Percentiles rank a stretch among this genome's conserved stretches.
phyloP scores from a whole-genome alignment of 2,113 vertebrate genomes.

The Brienomyrus brachyistius region DNA sequence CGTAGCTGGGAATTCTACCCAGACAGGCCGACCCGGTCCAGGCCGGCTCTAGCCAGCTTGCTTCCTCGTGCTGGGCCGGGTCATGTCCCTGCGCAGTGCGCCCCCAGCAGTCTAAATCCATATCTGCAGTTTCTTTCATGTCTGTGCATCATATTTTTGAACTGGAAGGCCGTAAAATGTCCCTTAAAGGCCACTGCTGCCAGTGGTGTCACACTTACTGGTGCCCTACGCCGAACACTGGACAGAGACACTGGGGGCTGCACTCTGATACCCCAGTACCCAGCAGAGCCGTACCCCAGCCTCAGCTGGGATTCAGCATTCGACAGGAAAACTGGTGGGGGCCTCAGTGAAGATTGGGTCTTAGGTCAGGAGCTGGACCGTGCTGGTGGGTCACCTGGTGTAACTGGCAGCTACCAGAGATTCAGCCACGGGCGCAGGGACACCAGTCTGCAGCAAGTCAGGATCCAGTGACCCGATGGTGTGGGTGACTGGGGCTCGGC shows the following conservation, averaged over 20 bases:
- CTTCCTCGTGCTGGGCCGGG: background rate
- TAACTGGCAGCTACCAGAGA: background rate
- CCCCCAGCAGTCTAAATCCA: background rate
- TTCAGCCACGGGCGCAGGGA: background rate
- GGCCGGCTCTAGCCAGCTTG: background rate
- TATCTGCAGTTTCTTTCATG: background rate
- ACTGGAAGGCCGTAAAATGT: background rate
- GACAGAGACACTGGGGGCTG: background rate
- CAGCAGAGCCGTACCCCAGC: background rate
- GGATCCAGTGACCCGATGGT: background rate
- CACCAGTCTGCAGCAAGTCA: background rate
- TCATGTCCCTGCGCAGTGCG: background rate
- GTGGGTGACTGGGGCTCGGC: background rate
- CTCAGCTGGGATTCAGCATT: background rate
- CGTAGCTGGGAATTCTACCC: slow-evolving; percentile 38
- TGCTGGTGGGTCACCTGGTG: background rate
- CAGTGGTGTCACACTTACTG: background rate
- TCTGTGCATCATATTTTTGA: background rate
- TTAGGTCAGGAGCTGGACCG: background rate
- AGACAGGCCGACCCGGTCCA: background rate
- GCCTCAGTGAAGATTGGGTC: background rate
- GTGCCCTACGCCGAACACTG: background rate
- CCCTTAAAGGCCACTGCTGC: background rate
- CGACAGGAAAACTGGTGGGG: background rate
- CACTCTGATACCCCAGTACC: background rate